These are phyloP conservation scores for Adelphocoris suturalis DNA, from an alignment of 2,888 invertebrate species.

Conservation along the genomic window DNA sequence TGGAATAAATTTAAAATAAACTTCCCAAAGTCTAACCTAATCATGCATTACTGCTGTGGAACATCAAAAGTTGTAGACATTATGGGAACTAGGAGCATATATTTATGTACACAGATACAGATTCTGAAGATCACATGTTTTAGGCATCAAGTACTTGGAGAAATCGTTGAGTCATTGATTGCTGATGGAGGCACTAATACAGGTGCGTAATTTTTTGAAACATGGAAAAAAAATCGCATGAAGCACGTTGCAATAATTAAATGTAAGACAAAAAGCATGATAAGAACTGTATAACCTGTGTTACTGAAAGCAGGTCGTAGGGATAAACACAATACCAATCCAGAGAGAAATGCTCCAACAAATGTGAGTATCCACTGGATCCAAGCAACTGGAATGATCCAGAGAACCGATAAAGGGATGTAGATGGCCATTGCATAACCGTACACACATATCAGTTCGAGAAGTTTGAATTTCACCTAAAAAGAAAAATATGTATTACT, in stretches of 20 bases:
- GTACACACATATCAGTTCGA: conserved; percentile 95
- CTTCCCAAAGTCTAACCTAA: too few species aligned
- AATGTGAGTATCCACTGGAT: conserved; percentile 94
- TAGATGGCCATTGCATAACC: conserved; percentile 97
- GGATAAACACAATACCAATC: conserved; percentile 90
- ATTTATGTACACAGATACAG: too few species aligned
- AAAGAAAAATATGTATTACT: conserved; percentile 46
- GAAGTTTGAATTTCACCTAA: conserved; percentile 78
- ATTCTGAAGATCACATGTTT: too few species aligned
- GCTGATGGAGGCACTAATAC: not conserved
- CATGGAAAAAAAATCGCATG: conserved; percentile 66
- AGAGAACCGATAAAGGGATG: conserved; percentile 94
- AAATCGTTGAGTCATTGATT: not conserved
- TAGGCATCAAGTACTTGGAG: too few species aligned
- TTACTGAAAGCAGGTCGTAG: conserved; percentile 87
- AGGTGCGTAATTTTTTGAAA: conserved; percentile 37
- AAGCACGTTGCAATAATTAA: conserved; percentile 67
- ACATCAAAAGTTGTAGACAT: too few species aligned
- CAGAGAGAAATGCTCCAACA: conserved; percentile 90
- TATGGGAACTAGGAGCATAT: too few species aligned
- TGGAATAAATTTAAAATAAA: too few species aligned
- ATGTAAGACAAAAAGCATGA: conserved; percentile 69
- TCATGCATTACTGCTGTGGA: too few species aligned
- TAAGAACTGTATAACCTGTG: conserved; percentile 78
- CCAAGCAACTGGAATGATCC: conserved; percentile 90